Base-by-base conservation (phyloP, 2,113 vertebrate genomes). In the Lichenostomus cassidix region DNA sequence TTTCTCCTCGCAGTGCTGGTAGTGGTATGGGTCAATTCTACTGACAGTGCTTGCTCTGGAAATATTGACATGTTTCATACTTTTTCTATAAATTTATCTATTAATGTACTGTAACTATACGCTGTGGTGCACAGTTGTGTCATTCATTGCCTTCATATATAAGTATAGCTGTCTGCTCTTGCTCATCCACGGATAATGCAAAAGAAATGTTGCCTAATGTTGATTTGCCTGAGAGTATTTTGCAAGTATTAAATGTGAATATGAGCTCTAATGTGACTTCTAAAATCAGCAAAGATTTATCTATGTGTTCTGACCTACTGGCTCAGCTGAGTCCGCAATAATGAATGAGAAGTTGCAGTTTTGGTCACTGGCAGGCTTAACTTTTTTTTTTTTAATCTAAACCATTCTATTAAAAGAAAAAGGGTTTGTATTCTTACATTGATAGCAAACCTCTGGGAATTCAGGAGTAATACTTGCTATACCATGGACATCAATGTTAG, bases 1-100 rank as follows among this genome's bases (percentile, higher is more conserved):
- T 49, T 29, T 21, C 15, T 41, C 29, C 55, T 76, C 10, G 2
- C 2, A 1, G 1, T 5, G 3, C 27, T 1, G 10, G 23, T 42
- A n/a, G 28, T 22, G 16, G 6, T 33, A 11, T 0, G 2, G 37
- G 28, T 27, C 1, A 41, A n/a, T 90, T 47, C 31, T 22, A 5
- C 21, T 80, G 46, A 10, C 18, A 33, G 9, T 62, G 18, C n/a
- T 68, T 58, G 41, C 10, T 53, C 47, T 44, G 37, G 25, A 92
- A 94, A 46, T 35, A 8, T 25, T 71, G 11, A 23, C 7, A 9
- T 37, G 17, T 12, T 77, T 71, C 4, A 28, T 47, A 23, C 7
- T 19, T 70, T 50, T 60, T 49, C 44, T 78, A 27, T 79, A 33
- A 71, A 79, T 44, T 56, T 16, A 7, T 47, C 4, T 41, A 9